Percentiles rank a stretch among this genome's conserved stretches.
phyloP scores from a whole-genome alignment of 2,888 invertebrate species.

The Volucella zonaria region DNA sequence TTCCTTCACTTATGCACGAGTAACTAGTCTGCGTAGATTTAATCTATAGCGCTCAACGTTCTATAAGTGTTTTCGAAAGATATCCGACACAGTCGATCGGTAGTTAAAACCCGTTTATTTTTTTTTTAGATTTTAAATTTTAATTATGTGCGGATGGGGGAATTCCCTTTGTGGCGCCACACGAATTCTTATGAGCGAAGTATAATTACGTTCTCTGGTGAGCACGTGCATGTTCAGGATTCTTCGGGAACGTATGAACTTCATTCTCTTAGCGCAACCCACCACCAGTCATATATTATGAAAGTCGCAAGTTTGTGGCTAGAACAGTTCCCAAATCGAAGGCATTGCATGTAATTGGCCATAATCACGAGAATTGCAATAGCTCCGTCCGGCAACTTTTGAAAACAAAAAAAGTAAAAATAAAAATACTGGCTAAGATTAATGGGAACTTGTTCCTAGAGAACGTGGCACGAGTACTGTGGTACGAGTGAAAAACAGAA shows the following conservation, averaged over 20 bases:
- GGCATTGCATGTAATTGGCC: slow-evolving; percentile 55
- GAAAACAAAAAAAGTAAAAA: slow-evolving; percentile 7
- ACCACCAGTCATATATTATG: background rate
- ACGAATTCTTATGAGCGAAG: slow-evolving; percentile 32
- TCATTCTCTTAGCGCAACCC: slow-evolving; percentile 11
- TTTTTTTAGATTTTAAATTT: slow-evolving; percentile 21
- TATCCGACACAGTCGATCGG: slow-evolving; percentile 30
- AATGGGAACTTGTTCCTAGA: slow-evolving; percentile 40
- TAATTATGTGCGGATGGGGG: slow-evolving; percentile 11
- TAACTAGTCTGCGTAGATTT: too few relatives aligned
- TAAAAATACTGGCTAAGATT: slow-evolving; percentile 34
- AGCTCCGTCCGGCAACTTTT: slow-evolving; percentile 12
- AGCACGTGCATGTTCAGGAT: slow-evolving; percentile 28
- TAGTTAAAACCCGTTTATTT: slow-evolving; percentile 15
- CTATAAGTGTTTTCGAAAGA: background rate
- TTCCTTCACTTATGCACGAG: too few relatives aligned
- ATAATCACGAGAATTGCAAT: slow-evolving; percentile 64
- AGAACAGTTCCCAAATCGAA: slow-evolving; percentile 37
- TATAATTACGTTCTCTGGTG: slow-evolving; percentile 43
- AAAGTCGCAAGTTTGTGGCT: slow-evolving; percentile 10
- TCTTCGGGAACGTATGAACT: slow-evolving; percentile 24
- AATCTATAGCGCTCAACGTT: background rate
- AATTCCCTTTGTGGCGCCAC: slow-evolving; percentile 57
- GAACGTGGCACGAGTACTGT: slow-evolving; percentile 10
- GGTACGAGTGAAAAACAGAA: slow-evolving; percentile 13